Conservation (phyloP, 2,113 vertebrate species). For the Columba janthina region DNA sequence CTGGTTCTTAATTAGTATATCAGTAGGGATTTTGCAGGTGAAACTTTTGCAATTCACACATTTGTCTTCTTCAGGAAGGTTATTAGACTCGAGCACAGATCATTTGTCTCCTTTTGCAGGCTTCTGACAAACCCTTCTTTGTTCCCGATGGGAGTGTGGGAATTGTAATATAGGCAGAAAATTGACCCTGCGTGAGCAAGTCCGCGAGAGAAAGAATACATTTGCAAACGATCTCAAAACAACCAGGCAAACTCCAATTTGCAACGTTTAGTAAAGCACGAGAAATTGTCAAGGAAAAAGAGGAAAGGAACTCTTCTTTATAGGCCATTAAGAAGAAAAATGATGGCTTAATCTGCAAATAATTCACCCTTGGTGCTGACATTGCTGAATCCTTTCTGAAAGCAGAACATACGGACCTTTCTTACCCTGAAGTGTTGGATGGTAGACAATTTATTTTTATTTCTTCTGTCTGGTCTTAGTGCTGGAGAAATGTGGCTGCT, state of each 20-base stretch:
- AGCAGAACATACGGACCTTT: background rate
- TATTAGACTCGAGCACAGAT: slow-evolving; percentile 51
- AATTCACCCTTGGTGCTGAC: background rate
- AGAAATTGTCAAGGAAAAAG: background rate
- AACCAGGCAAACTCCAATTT: background rate
- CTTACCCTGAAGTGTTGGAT: background rate
- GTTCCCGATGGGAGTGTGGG: background rate
- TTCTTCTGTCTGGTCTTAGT: background rate
- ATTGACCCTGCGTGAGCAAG: background rate
- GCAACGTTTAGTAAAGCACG: background rate
- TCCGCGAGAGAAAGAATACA: background rate
- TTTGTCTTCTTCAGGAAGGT: slow-evolving; percentile 59
- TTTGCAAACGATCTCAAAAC: background rate
- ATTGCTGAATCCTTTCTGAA: background rate
- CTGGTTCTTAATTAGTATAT: slow-evolving; percentile 49
- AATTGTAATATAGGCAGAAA: slow-evolving; percentile 48
- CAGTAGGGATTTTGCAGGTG: slow-evolving; percentile 58
- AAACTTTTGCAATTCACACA: slow-evolving; percentile 62
- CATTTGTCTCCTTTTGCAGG: slow-evolving; percentile 61
- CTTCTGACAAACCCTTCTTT: slow-evolving; percentile 10
- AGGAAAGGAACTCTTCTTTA: background rate
- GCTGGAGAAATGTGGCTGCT: background rate
- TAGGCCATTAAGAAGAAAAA: background rate
- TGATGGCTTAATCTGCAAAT: background rate
- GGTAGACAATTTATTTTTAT: background rate